Evolutionary conservation across 2,888 invertebrate genomes (phyloP).

Genomic region (Brassicogethes aeneus): DNA sequence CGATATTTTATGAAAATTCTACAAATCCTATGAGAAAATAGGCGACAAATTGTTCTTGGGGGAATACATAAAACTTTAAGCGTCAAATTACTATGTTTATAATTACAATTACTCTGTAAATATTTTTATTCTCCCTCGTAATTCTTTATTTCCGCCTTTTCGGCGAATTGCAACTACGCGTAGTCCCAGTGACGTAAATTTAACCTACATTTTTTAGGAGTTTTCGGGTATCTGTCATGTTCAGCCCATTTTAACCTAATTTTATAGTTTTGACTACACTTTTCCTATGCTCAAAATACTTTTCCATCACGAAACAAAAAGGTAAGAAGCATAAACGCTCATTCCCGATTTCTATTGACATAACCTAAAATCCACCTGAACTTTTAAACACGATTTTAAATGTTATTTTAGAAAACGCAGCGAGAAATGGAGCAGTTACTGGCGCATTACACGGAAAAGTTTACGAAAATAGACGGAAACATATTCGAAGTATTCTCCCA

Average conservation of each 20-base stretch:
- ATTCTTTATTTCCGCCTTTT: no score
- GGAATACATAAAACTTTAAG: no score
- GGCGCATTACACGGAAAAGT: slow-evolving; percentile 28
- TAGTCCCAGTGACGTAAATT: background rate
- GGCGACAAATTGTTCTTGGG: no score
- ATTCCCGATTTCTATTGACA: background rate
- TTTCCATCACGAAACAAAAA: background rate
- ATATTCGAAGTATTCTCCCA: slow-evolving; percentile 29
- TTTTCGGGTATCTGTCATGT: background rate
- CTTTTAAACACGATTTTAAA: background rate
- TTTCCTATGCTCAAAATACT: background rate
- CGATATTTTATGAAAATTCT: no score
- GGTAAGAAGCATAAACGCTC: background rate
- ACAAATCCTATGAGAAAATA: no score
- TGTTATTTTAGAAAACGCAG: background rate
- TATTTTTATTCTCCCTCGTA: no score
- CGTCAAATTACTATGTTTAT: no score
- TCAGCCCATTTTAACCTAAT: background rate
- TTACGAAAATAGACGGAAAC: slow-evolving; percentile 28
- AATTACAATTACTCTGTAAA: no score
- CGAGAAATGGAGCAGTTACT: slow-evolving; percentile 27
- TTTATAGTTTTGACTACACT: background rate
- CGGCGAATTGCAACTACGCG: no score
- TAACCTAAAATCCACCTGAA: background rate
- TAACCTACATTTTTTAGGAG: background rate